Percentiles rank a stretch among this genome's conserved stretches.
These are phyloP conservation scores for Penelope pileata DNA, from an alignment of 2,113 vertebrate genomes.

Conservation along the genomic window DNA sequence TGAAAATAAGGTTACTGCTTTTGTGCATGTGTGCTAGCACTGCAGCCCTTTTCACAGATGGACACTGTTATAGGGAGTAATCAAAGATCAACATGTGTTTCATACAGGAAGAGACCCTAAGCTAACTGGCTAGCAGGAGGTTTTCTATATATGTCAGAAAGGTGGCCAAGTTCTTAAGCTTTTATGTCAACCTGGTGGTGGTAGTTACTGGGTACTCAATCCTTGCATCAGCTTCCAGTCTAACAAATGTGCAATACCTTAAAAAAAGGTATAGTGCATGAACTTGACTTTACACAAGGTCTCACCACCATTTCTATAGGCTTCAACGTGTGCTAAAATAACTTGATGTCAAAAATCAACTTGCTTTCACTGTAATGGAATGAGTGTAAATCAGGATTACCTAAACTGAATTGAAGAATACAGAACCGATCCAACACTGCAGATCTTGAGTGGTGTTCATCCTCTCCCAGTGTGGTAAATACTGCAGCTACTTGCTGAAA, in stretches of 20 bases:
- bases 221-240: not conserved
- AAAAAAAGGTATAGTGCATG: too few species aligned
- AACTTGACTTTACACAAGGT: not conserved
- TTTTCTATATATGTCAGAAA: not conserved
- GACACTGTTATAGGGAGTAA: not conserved
- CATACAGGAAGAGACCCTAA: not conserved
- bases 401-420: not conserved
- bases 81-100: not conserved
- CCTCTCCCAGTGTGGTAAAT: not conserved
- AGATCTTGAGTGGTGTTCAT: fast-evolving
- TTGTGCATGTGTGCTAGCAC: not conserved
- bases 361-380: not conserved
- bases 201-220: not conserved
- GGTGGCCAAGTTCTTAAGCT: not conserved
- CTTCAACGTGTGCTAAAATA: not conserved
- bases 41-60: not conserved
- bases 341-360: not conserved
- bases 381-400: not conserved
- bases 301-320: not conserved
- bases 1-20: not conserved
- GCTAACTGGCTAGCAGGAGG: not conserved
- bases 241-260: not conserved
- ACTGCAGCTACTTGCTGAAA: not conserved
- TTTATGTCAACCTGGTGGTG: not conserved
- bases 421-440: not conserved